Base-by-base conservation (phyloP, 2,113 vertebrate genomes). In the Sylvietta virens region DNA sequence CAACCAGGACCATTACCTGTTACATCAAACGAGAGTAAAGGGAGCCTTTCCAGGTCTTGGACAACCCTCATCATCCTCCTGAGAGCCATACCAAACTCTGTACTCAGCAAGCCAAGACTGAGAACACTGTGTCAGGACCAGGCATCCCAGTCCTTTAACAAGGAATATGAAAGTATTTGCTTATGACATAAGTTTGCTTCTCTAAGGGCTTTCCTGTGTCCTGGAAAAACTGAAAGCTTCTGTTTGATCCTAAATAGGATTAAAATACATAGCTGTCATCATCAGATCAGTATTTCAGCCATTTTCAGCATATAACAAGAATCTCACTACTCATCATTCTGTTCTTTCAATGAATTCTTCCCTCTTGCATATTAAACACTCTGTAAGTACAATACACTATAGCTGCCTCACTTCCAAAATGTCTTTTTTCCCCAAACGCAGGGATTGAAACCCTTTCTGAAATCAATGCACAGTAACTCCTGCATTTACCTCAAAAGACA, bases 321-420 rank as follows among this genome's bases (percentile, higher is more conserved):
- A 77, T 74, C 83, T 74, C 37, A 64, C 28, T 14, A 13, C 19
- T 70, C 44, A 83, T n/a, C 11, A 2, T 44, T 79, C 80, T 35
- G 17, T 61, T 70, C 26, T 39, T 64, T n/a, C 45, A 47, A 16
- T 9, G 17, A 53, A 71, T 47, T 47, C 35, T 66, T 93, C 35
- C 12, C 31, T 81, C 45, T 22, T 15, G 20, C 15, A 86, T 86
- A 54, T 37, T 16, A 79, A 81, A 57, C 11, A 15, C 8, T 24
- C 23, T 15, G 0, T 15, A 78, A 77, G 31, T 48, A 80, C 15
- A 77, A 70, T 17, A 50, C 7, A 58, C 35, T 45, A 37, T 0
- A 51, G 40, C 28, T 35, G 26, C 54, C 51, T 51, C 22, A 31
- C 40, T 65, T 92, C 18, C 21, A 84, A 62, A 33, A 11, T 35